phyloP scores from a whole-genome alignment of 2,888 invertebrate species.

The Danaus chrysippus region DNA sequence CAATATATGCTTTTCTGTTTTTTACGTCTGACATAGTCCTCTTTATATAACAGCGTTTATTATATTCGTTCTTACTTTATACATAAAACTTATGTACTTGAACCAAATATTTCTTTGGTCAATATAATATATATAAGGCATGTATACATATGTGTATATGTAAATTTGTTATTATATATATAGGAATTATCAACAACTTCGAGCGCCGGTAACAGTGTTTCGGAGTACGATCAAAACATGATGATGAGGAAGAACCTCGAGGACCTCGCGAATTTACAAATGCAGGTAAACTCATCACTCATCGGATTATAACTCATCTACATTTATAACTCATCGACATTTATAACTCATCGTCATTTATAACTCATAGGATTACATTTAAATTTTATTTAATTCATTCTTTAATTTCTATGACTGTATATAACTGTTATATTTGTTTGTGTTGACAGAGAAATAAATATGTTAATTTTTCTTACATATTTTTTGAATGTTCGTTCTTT shows the following conservation, averaged over 20 bases:
- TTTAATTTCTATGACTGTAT: too few species aligned
- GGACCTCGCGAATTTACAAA: slow-evolving; percentile 73
- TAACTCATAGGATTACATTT: too few species aligned
- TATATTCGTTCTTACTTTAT: too few species aligned
- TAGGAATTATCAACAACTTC: slow-evolving; percentile 75
- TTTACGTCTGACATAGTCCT: neutral
- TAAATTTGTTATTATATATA: slow-evolving; percentile 14
- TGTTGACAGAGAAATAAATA: too few species aligned
- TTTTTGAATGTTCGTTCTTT: too few species aligned
- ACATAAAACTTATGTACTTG: neutral
- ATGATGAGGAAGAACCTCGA: slow-evolving; percentile 75
- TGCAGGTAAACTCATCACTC: slow-evolving; percentile 53
- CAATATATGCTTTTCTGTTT: neutral
- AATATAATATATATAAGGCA: neutral
- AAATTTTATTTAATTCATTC: too few species aligned
- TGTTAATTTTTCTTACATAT: too few species aligned
- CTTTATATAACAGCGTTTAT: too few species aligned
- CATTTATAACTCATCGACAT: too few species aligned
- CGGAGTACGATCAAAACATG: slow-evolving; percentile 71
- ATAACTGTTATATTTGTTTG: too few species aligned
- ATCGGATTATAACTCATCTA: too few species aligned
- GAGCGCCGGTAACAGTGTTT: slow-evolving; percentile 74
- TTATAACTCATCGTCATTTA: too few species aligned
- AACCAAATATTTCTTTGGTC: neutral
- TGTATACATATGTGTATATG: neutral